Percentiles rank a stretch among this genome's conserved stretches.
Conservation (phyloP, 2,113 vertebrate genomes). For the Uria lomvia region DNA sequence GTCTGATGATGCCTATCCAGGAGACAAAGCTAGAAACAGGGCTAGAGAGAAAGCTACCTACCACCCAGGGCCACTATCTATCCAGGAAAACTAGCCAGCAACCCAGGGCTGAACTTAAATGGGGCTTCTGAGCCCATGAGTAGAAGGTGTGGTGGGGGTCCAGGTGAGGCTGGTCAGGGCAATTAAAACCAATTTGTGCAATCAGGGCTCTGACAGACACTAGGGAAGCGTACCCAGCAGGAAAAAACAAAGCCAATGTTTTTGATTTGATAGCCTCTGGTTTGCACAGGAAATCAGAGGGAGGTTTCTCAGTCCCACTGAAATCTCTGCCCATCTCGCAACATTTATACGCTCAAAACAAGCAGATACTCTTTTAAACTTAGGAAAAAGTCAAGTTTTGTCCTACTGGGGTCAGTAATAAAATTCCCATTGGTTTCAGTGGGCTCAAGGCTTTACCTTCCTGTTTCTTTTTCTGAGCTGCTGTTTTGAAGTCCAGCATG, state of each 20-base stretch:
- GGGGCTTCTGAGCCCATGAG: not conserved
- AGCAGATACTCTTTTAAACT: not conserved
- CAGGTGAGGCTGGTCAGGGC: not conserved
- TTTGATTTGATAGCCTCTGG: not conserved
- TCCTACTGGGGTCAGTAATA: not conserved
- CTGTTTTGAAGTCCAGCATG: constrained; percentile 34
- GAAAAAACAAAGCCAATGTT: fast-evolving
- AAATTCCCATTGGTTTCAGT: not conserved
- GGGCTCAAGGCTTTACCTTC: not conserved
- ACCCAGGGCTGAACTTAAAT: not conserved
- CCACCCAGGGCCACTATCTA: fast-evolving
- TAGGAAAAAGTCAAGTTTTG: not conserved
- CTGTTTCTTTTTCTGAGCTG: constrained; percentile 20
- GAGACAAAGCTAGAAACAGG: not conserved
- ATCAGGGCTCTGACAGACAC: not conserved
- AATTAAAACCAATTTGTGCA: not conserved
- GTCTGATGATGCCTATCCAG: not conserved
- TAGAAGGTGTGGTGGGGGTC: not conserved
- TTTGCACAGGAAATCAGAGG: not conserved
- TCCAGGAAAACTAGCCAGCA: not conserved
- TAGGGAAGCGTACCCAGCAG: not conserved
- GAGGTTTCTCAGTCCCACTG: not conserved
- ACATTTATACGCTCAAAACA: not conserved
- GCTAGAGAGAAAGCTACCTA: not conserved
- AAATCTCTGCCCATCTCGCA: not conserved